Evolutionary conservation across 2,888 invertebrate species (phyloP), one percentile per base, ranked within the genome.

Genomic region (Eupithecia centaureata): DNA sequence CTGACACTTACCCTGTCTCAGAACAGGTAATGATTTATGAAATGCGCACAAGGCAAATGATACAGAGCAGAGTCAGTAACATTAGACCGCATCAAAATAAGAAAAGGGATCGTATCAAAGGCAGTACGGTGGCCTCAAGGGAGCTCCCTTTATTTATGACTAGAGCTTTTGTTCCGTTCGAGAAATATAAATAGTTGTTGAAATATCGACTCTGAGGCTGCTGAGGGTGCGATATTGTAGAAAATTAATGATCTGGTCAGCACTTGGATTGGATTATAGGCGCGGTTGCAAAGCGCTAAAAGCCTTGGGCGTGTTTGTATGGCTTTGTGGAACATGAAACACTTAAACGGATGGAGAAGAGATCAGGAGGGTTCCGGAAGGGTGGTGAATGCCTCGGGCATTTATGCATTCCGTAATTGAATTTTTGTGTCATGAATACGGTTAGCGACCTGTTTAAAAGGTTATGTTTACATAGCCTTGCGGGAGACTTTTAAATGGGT

Each of bases 211-310:
- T 82, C 79, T 81, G 82, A 81, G 82, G 88, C 87, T 86, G 90
- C 85, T 86, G 88, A 86, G 92, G 91, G 92, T 86, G 90, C 83
- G 86, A 89, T 90, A 90, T 90, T 87, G 91, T 88, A 82, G 86
- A 85, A 88, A 92, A 93, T 92, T 92, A 92, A 93, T 93, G 93
- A 92, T 87, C 89, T 91, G 92, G 92, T 92, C 92, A 92, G 87
- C 79, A 86, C 86, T 87, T 77, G 84, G 83, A 91, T 92, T 90
- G 89, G 89, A 90, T 91, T 90, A 90, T 86, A 90, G 90, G 83
- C 76, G 76, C 80, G 77, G 79, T 83, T 75, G 87, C 81, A 85
- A 88, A 86, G 88, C 84, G 86, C 83, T 91, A 90, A 92, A 90
- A 92, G 89, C 88, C 85, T 87, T 82, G 83, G 83, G 85, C 81